Evolutionary conservation across 2,888 invertebrate genomes (phyloP), one percentile per base, ranked within the genome.

Genomic region (Parapristionchus giblindavisi): DNA sequence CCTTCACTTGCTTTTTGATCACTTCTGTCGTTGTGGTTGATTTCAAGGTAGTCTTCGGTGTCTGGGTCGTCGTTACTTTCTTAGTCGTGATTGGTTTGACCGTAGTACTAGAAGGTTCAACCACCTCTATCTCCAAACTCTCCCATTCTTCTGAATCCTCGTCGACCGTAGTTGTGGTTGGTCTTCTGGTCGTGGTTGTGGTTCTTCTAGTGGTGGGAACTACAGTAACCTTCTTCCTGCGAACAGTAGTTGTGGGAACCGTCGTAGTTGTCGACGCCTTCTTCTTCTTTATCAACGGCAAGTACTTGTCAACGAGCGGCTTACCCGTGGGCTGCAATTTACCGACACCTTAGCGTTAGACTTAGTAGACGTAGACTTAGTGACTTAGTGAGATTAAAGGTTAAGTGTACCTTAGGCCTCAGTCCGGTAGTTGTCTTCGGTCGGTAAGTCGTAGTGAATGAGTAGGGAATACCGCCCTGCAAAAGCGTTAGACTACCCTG

Each of bases 201-300:
- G 54, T 70, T 1, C 34, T 56, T n/a, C 21, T 38, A 21, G 27
- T 24, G 0, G 29, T 29, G 1, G 70, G 54, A 3, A 27, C 14
- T 54, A 54, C 38, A 6, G 60, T 27, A 4, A 29, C 34, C 60
- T 5, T 11, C 60, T 6, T 6, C 27, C 70, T 29, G 5, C 70
- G 34, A 5, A 6, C 56, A 1, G 32, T 66, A 8, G 11, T 66
- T 24, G 68, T 68, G 4, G 54, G 52, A 11, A 36, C 40, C 27
- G 70, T 40, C 14, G 56, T n/a, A 4, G 38, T 29, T n/a, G 17
- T 51, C 1, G 2, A 6, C 17, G 27, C 21, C 32, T 71, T 71
- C 56, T 71, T 71, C 70, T 71, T 71, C 70, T 71, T 71, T 56
- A 71, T 71, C 54, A 71, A 40, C 27, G 70, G 54, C 36, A 71